These are phyloP conservation scores for Cottus gobio DNA, from an alignment of 2,113 vertebrate genomes.

Conservation along the genomic window DNA sequence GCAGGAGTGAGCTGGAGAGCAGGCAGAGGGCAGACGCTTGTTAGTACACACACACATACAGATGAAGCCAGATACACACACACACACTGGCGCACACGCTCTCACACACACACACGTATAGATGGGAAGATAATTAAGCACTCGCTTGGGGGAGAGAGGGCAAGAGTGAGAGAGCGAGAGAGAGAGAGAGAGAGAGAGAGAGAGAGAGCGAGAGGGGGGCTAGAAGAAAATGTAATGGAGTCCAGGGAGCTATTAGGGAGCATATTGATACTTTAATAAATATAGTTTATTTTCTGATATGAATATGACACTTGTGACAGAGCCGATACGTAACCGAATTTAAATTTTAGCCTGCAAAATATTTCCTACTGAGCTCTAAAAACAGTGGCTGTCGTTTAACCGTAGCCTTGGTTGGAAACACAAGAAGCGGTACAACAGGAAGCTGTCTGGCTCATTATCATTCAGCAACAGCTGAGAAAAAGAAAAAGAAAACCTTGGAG, in stretches of 20 bases:
- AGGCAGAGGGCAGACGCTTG: slow-evolving; percentile 39
- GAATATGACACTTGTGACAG: slow-evolving; percentile 11
- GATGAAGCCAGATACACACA: neutral
- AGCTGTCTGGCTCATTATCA: neutral
- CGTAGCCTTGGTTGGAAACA: neutral
- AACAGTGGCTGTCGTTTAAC: neutral
- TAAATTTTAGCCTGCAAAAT: neutral
- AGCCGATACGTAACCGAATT: neutral
- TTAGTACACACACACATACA: slow-evolving; percentile 16
- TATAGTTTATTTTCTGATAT: slow-evolving; percentile 18
- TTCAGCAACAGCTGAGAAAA: neutral
- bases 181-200: too few species aligned
- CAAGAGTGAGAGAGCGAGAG: too few species aligned
- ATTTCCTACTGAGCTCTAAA: neutral
- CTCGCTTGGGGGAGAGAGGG: slow-evolving; percentile 2
- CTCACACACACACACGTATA: slow-evolving; percentile 2
- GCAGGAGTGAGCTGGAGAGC: slow-evolving; percentile 92
- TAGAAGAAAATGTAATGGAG: slow-evolving; percentile 11
- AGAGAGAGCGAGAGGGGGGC: neutral
- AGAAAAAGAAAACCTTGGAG: neutral
- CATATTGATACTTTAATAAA: slow-evolving; percentile 29
- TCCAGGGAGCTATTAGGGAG: slow-evolving; percentile 24
- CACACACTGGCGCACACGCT: neutral
- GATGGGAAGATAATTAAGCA: slow-evolving; percentile 51
- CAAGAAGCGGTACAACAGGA: neutral